Conservation (phyloP, 2,888 invertebrate genomes). For the Sthenelais limicola region DNA sequence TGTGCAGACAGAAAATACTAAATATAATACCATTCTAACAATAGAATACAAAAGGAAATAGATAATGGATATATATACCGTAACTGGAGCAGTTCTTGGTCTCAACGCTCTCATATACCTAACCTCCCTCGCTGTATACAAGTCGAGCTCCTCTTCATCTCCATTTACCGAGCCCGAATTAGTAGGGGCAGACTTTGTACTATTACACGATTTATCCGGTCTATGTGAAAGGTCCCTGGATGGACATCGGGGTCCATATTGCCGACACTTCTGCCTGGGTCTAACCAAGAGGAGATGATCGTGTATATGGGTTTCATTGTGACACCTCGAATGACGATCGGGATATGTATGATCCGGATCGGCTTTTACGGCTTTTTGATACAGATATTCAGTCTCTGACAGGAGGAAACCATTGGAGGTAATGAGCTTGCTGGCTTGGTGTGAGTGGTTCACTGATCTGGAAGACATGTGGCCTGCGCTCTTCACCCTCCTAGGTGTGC, state of each 20-base stretch:
- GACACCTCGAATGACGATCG: constrained; percentile 60
- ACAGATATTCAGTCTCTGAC: constrained; percentile 1
- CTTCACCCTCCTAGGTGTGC: constrained; percentile 19
- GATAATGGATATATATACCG: constrained; percentile 50
- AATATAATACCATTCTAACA: no score
- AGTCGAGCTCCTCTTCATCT: constrained; percentile 11
- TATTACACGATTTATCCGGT: no score
- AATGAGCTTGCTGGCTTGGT: constrained; percentile 4
- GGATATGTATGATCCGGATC: constrained; percentile 58
- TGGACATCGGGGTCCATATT: constrained; percentile 44
- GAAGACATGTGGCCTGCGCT: constrained; percentile 12
- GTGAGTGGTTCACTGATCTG: background rate
- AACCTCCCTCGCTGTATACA: constrained; percentile 7
- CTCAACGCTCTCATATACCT: constrained; percentile 40
- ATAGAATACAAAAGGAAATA: background rate
- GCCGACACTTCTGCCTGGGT: constrained; percentile 57
- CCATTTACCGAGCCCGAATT: background rate
- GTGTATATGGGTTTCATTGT: constrained; percentile 57
- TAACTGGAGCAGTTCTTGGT: constrained; percentile 57
- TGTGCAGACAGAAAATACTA: no score
- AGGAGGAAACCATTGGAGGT: constrained; percentile 10
- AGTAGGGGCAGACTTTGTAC: no score
- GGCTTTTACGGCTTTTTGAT: constrained; percentile 27
- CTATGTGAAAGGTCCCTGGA: constrained; percentile 4
- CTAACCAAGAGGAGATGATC: constrained; percentile 50